Evolutionary conservation across 64 coral and sea anemone genomes (phyloP), one percentile per base, ranked within the genome.

Genomic region (Pachyseris speciosa): DNA sequence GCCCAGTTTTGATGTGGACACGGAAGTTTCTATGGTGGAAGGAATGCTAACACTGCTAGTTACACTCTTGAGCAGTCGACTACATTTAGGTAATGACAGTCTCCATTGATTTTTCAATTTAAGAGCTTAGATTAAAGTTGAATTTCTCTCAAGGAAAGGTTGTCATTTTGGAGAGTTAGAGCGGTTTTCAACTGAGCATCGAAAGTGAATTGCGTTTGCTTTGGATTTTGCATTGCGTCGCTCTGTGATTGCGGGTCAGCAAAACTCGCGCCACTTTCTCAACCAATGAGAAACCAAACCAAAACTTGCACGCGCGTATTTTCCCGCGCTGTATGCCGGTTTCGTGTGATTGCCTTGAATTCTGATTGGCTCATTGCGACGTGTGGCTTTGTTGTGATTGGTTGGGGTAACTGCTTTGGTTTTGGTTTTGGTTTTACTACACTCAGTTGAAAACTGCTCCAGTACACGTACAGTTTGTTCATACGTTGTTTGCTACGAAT

Each of bases 21-120:
- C 90, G 16, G 94, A 99, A 68, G 93, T 86, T 20, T 89, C 87
- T 37, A 93, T 99, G 94, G 85, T 99, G 15, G 94, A 99, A 72
- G 93, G 97, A 65, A 91, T 94, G 51, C 48, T 99, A 0, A 93
- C 75, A 16, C 86, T 99, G 17, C 83, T 99, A 19, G n/a, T 99
- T 11, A 99, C 94, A 26, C 81, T 99, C 16, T 81, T 99, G 9
- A 99, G 80, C 60, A 90, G 73, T 57, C 84, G 97, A 69, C 66
- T 87, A 15, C 86, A 99, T 81, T 86, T 99, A 40, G 97, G 97
- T 99, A 95, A 81, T 20, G 40, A 22, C 24, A 25, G 0, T 43
- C 8, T 3, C 17, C 5, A 24, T 31, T 63, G 12, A 31, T 64
- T 36, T 10, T 19, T 4, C 9, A 22, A 1, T 33, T 57, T 64